These are phyloP conservation scores for Hucho hucho DNA, from an alignment of 2,113 vertebrate species.

Conservation along the genomic window DNA sequence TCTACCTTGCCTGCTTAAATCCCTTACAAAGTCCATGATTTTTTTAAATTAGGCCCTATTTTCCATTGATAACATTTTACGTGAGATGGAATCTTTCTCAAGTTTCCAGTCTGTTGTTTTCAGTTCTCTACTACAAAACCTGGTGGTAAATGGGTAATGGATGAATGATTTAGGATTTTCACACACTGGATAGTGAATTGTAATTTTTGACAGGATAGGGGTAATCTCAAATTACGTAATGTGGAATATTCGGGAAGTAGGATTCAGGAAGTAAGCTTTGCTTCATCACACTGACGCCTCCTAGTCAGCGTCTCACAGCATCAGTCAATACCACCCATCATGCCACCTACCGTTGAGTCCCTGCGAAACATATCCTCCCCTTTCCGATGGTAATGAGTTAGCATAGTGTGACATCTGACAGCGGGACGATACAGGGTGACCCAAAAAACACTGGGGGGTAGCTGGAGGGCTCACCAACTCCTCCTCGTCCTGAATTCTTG, in stretches of 20 bases:
- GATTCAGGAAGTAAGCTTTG: conserved; percentile 23
- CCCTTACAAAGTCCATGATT: conserved; percentile 33
- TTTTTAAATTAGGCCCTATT: conserved; percentile 20
- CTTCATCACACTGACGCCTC: conserved; percentile 14
- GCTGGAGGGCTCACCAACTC: neutral
- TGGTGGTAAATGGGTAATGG: neutral
- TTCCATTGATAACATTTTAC: conserved; percentile 23
- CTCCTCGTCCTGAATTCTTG: conserved; percentile 21
- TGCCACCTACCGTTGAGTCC: conserved; percentile 43
- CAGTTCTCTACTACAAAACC: neutral
- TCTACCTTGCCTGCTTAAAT: conserved; percentile 47
- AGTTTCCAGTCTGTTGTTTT: neutral
- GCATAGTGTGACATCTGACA: conserved; percentile 63
- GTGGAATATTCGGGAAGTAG: neutral
- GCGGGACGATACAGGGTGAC: conserved; percentile 40
- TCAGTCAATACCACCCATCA: conserved; percentile 43
- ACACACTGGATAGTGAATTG: neutral
- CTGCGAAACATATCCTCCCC: conserved; percentile 27
- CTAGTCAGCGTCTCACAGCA: conserved; percentile 10
- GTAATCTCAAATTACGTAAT: neutral
- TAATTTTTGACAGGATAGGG: neutral
- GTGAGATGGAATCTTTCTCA: conserved; percentile 4
- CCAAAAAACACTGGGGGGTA: conserved; percentile 24
- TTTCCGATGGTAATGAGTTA: conserved; percentile 37
- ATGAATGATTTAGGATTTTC: neutral